Conservation (phyloP, 2,888 invertebrate species). For the Leuctra nigra region DNA sequence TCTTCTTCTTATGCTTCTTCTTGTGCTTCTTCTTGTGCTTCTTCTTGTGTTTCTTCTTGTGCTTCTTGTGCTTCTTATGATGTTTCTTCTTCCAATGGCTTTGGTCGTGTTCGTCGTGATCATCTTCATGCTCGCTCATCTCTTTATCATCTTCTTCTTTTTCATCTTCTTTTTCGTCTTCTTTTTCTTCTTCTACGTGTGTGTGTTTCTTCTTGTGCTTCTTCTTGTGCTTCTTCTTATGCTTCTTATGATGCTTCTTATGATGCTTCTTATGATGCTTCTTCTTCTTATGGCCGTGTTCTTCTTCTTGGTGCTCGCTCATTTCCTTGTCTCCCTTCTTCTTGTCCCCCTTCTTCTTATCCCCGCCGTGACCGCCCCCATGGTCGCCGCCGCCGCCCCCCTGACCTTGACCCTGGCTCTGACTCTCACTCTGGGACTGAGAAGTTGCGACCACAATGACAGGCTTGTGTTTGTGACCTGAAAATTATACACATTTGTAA, state of each 20-base stretch:
- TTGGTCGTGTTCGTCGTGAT: constrained; percentile 6
- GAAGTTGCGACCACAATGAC: too few relatives aligned
- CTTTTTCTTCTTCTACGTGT: neutral
- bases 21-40: neutral
- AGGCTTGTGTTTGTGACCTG: too few relatives aligned
- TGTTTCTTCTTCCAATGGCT: neutral
- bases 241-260: neutral
- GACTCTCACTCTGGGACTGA: too few relatives aligned
- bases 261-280: constrained; percentile 7
- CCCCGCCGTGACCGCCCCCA: too few relatives aligned
- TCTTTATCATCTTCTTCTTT: neutral
- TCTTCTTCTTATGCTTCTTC: constrained; percentile 7
- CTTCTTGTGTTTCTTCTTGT: neutral
- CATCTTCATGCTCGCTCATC: neutral
- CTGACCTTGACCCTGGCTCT: too few relatives aligned
- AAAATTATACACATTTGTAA: too few relatives aligned
- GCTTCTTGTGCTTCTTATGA: constrained; percentile 2
- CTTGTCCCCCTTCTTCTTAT: too few relatives aligned
- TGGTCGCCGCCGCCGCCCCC: too few relatives aligned
- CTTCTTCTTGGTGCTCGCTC: neutral
- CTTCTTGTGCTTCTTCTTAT: neutral
- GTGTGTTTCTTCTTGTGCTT: neutral
- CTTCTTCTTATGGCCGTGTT: constrained; percentile 13
- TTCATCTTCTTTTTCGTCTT: constrained; percentile 14
- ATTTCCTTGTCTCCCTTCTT: constrained; percentile 5